Conservation (phyloP, 1,140 invertebrate genomes). For the Nasonia giraulti region DNA sequence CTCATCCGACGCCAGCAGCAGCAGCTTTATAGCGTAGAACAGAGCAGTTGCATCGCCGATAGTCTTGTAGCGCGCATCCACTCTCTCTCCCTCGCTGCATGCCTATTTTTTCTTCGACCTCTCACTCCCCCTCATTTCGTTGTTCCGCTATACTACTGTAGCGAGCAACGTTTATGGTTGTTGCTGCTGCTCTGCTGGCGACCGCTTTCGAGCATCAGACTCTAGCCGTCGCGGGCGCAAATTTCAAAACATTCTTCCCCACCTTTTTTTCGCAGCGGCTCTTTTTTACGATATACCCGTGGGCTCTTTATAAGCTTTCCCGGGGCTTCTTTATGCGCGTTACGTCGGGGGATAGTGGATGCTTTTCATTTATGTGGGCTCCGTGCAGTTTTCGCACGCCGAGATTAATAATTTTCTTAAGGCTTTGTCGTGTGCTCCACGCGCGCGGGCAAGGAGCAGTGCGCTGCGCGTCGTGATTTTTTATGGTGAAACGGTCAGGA, state of each 20-base stretch:
- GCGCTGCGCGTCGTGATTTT: neutral
- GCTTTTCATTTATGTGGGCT: neutral
- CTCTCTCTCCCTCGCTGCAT: neutral
- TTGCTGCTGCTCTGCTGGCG: no score
- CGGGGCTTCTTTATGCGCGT: neutral
- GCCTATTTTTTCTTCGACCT: neutral
- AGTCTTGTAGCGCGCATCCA: neutral
- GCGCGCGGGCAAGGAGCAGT: no score
- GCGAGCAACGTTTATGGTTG: no score
- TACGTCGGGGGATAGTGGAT: neutral
- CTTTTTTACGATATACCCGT: neutral
- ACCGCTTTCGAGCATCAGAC: no score
- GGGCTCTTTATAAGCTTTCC: neutral
- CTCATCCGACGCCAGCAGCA: neutral
- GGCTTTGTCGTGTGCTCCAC: conserved; percentile 4
- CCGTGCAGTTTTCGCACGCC: neutral
- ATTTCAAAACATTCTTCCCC: neutral
- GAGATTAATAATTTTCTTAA: conserved; percentile 17
- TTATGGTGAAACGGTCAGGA: neutral
- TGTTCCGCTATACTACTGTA: neutral
- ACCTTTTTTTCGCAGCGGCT: neutral
- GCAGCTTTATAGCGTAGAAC: neutral
- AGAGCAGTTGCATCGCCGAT: neutral
- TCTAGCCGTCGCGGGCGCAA: neutral
- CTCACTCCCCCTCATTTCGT: neutral